These are phyloP conservation scores for Embiotoca jacksoni DNA, from an alignment of 2,113 vertebrate species.

Conservation along the genomic window DNA sequence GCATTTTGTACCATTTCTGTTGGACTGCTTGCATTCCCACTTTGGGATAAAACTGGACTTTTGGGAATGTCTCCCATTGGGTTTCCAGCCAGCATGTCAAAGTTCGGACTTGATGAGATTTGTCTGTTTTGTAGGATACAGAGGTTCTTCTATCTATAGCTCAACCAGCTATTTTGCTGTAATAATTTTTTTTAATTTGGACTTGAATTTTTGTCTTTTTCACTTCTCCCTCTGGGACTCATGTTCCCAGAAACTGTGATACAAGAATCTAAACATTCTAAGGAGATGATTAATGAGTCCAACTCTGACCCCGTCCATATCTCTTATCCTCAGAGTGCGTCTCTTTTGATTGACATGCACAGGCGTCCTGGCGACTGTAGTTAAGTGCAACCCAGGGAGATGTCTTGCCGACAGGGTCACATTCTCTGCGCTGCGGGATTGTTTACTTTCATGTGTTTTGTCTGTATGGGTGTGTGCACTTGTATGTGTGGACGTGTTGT, in stretches of 20 bases:
- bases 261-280: slow-evolving; percentile 25
- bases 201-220: not conserved
- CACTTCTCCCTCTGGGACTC: slow-evolving; percentile 17
- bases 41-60: slow-evolving; percentile 74
- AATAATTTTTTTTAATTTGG: not conserved
- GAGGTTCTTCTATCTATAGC: not conserved
- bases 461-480: slow-evolving; percentile 7
- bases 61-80: slow-evolving; percentile 71
- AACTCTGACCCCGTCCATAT: slow-evolving; percentile 52
- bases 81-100: slow-evolving; percentile 63
- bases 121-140: too few relatives aligned
- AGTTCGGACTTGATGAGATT: slow-evolving; percentile 45
- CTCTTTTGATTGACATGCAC: slow-evolving; percentile 76
- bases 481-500: not conserved
- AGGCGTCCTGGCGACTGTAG: slow-evolving; percentile 65
- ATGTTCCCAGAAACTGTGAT: slow-evolving; percentile 17
- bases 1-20: slow-evolving; percentile 39
- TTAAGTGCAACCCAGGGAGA: slow-evolving; percentile 37
- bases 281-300: slow-evolving; percentile 66
- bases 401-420: slow-evolving; percentile 37
- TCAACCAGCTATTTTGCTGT: not conserved
- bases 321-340: slow-evolving; percentile 58
- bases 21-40: slow-evolving; percentile 70
- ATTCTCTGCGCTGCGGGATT: slow-evolving; percentile 32
- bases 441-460: slow-evolving; percentile 70